Evolutionary conservation across 1,140 invertebrate genomes (phyloP), one percentile per base, ranked within the genome.

Genomic region (Coelopa frigida): DNA sequence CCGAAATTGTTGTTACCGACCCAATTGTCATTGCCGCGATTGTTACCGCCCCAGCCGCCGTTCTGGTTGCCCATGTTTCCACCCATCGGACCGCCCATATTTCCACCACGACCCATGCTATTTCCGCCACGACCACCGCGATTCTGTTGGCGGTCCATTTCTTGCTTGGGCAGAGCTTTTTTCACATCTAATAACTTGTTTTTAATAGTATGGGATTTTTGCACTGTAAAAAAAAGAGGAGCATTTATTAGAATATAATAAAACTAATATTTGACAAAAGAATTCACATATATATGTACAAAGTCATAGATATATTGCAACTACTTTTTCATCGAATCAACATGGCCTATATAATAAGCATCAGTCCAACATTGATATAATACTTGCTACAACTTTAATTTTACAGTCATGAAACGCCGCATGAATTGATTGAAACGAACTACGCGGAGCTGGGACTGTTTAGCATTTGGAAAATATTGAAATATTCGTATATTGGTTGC

Each of bases 171-270:
- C 26, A 84, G 51, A 3, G 83, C 86, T 65, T 89, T 89, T 61
- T 89, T 89, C 0, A 89, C 86, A 58, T 89, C 85, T 3, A 89
- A 76, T 44, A 80, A 77, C 56, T 85, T 85, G 10, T 83, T 83
- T 46, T 83, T 81, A 5, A 89, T 78, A 52, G 80, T 80, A 58
- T 89, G 85, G 51, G 78, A 78, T 46, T 79, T 78, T 67, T 85
- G 81, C 44, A 87, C 78, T 80, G 62, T 8, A 63, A 66, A 39
- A 38, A 38, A 4, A 17, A 41, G n/a, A 20, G 17, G 6, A n/a
- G 5, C 17, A 7, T 22, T 24, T 23, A 20, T 7, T 11, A 3
- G 7, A 24, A 40, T 12, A 41, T 21, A 66, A 61, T 48, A 54
- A 32, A 42, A 50, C 45, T 44, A 51, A 26, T 57, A 52, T 50